phyloP scores from a whole-genome alignment of 2,797 vertebrate species.

The Distichodus sexfasciatus region DNA sequence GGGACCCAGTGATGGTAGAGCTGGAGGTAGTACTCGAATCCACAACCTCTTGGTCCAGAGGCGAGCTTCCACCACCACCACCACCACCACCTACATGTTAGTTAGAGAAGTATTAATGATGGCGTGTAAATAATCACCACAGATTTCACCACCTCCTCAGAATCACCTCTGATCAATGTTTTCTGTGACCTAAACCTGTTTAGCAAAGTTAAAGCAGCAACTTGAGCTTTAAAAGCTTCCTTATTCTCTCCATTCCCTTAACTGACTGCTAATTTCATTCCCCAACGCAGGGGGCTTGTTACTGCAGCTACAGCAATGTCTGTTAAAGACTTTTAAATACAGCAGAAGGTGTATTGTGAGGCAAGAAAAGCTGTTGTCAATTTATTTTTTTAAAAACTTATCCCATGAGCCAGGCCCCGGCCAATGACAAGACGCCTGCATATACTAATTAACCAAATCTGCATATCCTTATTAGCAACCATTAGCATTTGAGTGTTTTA shows the following conservation, averaged over 20 bases:
- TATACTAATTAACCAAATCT: conserved; percentile 76
- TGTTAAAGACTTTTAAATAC: background rate
- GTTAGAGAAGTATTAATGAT: too few species aligned
- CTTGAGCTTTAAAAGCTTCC: background rate
- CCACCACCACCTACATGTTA: too few species aligned
- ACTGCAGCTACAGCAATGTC: background rate
- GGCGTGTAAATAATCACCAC: too few species aligned
- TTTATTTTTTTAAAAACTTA: background rate
- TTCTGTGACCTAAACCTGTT: too few species aligned
- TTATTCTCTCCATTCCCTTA: background rate
- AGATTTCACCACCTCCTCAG: too few species aligned
- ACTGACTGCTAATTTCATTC: background rate
- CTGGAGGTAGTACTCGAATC: too few species aligned
- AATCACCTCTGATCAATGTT: too few species aligned
- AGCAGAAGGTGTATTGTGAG: background rate
- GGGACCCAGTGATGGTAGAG: too few species aligned
- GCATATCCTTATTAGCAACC: conserved; percentile 75
- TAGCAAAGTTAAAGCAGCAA: too few species aligned
- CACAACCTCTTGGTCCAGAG: too few species aligned
- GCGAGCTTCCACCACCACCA: too few species aligned
- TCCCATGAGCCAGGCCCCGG: background rate
- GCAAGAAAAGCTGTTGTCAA: background rate
- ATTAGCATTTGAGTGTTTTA: conserved; percentile 62
- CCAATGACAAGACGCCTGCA: conserved; percentile 8
- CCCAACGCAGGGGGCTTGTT: background rate